Conservation (phyloP, 2,113 vertebrate species). For the Trematocara variabile region DNA sequence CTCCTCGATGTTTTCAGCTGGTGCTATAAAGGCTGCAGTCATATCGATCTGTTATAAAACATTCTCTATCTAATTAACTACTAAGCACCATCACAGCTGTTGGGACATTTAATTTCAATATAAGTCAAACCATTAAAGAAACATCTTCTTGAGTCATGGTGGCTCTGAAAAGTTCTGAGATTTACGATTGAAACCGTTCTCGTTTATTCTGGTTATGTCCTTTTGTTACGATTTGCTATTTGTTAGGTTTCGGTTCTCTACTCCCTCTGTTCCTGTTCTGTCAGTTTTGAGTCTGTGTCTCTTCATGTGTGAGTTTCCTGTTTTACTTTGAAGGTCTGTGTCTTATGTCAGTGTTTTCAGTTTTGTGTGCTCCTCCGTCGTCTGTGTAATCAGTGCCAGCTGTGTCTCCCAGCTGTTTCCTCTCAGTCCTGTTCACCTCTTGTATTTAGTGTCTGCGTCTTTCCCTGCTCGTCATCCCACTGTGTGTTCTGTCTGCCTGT, state of each 20-base stretch:
- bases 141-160: neutral
- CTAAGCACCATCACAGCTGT: neutral
- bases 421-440: neutral
- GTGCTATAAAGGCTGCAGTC: neutral
- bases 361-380: neutral
- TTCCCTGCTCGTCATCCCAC: neutral
- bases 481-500: neutral
- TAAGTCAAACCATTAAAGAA: neutral
- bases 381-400: neutral
- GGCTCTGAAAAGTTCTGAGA: neutral
- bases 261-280: neutral
- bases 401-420: neutral
- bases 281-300: neutral
- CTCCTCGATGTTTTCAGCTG: too few species aligned
- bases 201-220: neutral
- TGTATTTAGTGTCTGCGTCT: neutral
- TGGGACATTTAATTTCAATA: neutral
- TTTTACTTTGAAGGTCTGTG: neutral
- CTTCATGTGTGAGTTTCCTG: neutral
- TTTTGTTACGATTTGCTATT: neutral
- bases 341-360: neutral
- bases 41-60: neutral
- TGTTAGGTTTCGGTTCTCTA: neutral
- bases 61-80: neutral
- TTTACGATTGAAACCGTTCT: accelerated